Evolutionary conservation across 1,140 invertebrate genomes (phyloP), one percentile per base, ranked within the genome.

Genomic region (Sminthurinus signatus): DNA sequence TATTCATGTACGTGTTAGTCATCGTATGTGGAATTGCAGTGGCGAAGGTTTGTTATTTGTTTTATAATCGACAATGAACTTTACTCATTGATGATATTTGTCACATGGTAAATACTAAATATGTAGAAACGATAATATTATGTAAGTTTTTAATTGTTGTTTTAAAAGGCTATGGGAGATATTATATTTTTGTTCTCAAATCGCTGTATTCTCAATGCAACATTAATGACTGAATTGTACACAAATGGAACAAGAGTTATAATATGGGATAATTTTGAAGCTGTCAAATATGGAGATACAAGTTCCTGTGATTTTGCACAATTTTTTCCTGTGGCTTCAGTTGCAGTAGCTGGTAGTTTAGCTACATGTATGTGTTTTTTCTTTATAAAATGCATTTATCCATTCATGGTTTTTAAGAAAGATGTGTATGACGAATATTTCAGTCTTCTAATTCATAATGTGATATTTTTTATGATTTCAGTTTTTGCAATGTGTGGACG

Each of bases 151-250:
- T n/a, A n/a, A n/a, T n/a, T n/a, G n/a, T 44, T 50, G 2, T 39
- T 48, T 8, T 28, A 19, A 17, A 39, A 62, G 21, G 17, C 48
- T 5, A 54, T 60, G 44, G 64, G 57, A 1, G 58, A 58, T 42
- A 28, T 65, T 21, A n/a, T 51, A 4, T 10, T 25, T 10, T 2
- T 54, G 15, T 65, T 65, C 31, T 19, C 46, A 4, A 44, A 51
- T n/a, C 31, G 55, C 5, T 65, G 64, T 29, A 31, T 65, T 23
- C 29, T 60, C 1, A 62, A 65, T 46, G 64, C 64, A 25, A 56
- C 46, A 5, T 25, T 65, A 23, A 12, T 42, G 4, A 57, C 28
- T 42, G 17, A 48, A 8, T 4, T 21, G 2, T 4, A 27, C 27
- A 14, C 14, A 12, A 54, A 54, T 17, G 28, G 50, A 19, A 52